Evolutionary conservation across 2,113 vertebrate species (phyloP).

Genomic region (Microcebus ravelobensis): DNA sequence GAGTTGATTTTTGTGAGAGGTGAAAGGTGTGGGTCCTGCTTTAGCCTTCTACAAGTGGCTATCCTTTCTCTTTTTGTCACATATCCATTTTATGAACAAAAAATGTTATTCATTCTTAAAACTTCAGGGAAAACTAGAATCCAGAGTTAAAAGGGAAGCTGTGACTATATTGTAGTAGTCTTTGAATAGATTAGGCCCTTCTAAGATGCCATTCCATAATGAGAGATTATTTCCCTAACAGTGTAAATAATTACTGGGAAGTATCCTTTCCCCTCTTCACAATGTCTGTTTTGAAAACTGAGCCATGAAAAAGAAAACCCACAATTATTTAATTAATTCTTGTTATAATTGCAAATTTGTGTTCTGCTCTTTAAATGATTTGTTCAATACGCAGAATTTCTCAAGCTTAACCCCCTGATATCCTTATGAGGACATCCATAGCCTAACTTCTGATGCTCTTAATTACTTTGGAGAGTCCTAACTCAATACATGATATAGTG

Average conservation of each 20-base stretch:
- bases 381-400: background rate
- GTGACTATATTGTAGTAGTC: accelerated
- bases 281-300: background rate
- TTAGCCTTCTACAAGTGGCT: no score
- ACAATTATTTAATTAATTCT: background rate
- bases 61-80: background rate
- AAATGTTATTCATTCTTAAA: background rate
- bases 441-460: background rate
- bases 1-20: no score
- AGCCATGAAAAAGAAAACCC: background rate
- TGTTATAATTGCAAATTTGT: background rate
- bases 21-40: no score
- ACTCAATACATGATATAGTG: accelerated
- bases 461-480: background rate
- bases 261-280: background rate
- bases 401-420: background rate
- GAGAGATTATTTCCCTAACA: background rate
- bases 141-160: background rate
- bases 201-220: background rate
- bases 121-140: background rate
- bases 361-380: background rate
- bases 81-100: background rate
- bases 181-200: background rate
- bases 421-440: background rate
- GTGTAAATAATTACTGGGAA: background rate